Base-by-base conservation (phyloP, 2,797 vertebrate species). In the Emydoidea blandingii region DNA sequence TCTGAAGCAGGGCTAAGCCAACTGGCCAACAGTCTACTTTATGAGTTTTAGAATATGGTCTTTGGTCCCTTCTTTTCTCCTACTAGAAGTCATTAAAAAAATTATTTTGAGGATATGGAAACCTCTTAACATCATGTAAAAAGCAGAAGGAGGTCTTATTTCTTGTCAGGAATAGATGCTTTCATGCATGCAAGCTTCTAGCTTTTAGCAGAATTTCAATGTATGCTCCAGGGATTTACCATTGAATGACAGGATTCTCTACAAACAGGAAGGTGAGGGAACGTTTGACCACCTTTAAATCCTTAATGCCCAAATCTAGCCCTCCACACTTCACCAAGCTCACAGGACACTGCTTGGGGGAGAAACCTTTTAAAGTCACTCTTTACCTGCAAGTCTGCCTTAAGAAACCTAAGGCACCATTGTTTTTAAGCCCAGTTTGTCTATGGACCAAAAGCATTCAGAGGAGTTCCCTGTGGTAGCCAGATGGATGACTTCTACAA, bases 401-500 rank as follows among this genome's bases (percentile, higher is more conserved):
- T 78, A 80, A 89, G 83, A 87, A 88, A 47, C 62, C 65, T 90
- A 89, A 88, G 52, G 83, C 14, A 12, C 34, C 92, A 2, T 81
- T 95, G 90, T 90, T 84, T 54, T 83, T 52, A 88, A 57, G 44
- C 25, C 85, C 74, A 76, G 53, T 79, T 56, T 31, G 1, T 85
- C 29, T 54, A 52, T 85, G 89, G 89, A 88, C 78, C 84, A 85
- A 90, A 96, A 95, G 31, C 87, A 81, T 93, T 86, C 47, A 79
- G 62, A 87, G 79, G 82, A 96, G 88, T 94, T 97, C 87, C 57
- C 83, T 57, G 5, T n/a, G 93, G 88, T 91, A 93, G 92, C 92
- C 81, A 95, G 83, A 95, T 91, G 93, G 84, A 96, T 29, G 57
- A 57, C 85, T 95, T 94, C 52, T 88, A 78, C 41, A 91, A 79